Evolutionary conservation across 2,888 invertebrate genomes (phyloP), one percentile per base, ranked within the genome.

Genomic region (Syrphus vitripennis): DNA sequence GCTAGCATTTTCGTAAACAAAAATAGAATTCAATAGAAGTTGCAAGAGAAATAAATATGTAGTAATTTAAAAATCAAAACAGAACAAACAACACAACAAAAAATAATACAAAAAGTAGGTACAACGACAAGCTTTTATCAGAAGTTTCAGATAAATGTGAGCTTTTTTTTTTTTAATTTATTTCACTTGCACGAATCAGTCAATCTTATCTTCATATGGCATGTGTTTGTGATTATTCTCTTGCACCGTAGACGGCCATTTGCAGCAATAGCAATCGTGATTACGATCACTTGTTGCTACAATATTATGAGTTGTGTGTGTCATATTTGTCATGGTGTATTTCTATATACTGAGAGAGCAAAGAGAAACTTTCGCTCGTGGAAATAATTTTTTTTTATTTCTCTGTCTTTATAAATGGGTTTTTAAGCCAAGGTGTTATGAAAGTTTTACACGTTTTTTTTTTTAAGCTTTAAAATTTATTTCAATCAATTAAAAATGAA

Each of bases 321-420:
- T n/a, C n/a, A n/a, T 16, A 7, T 31, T 50, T 65, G 7, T 6
- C 45, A 21, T 48, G 19, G 48, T 48, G 19, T 31, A 16, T 31
- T 50, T 67, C 0, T 29, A n/a, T 61, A 1, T 14, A 42, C 9
- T 12, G n/a, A 45, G 71, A 57, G 53, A 53, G 29, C 24, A 34
- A n/a, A 63, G 40, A 65, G 63, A 71, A 70, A 76, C 76, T 81
- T 81, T 81, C 81, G 81, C 81, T 75, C 12, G 81, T 48, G 53
- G 55, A 70, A 63, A 63, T 9, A 37, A 70, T 42, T 40, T 31
- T 59, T 37, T 34, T 6, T 34, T 10, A n/a, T n/a, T 34, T 34
- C 9, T 34, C 12, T 34, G 12, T 10, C 3, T 10, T 50, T 59
- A 21, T 67, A 48, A 53, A 70, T 77, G 40, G 59, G 61, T 70